Conservation (phyloP, 2,113 vertebrate species). For the Castor canadensis region DNA sequence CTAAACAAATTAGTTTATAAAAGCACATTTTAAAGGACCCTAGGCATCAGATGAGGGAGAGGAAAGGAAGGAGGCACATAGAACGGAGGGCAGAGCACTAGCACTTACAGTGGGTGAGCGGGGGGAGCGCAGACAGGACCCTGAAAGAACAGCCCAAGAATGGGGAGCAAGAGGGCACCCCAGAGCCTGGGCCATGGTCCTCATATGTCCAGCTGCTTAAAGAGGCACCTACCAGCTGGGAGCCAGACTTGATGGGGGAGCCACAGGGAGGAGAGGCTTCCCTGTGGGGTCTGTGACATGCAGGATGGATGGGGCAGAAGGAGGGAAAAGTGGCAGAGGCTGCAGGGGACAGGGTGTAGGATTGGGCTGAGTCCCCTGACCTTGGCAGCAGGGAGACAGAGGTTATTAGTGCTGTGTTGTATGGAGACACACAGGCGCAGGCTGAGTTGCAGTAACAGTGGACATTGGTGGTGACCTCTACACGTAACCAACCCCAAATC, state of each 20-base stretch:
- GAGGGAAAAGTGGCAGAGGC: no score
- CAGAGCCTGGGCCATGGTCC: no score
- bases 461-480: accelerated
- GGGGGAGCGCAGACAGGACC: neutral
- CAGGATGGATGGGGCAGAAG: accelerated
- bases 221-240: neutral
- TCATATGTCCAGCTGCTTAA: neutral
- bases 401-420: accelerated
- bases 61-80: accelerated
- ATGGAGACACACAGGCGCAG: neutral
- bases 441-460: accelerated
- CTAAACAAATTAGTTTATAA: neutral
- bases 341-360: accelerated
- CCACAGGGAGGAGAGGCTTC: accelerated
- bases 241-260: neutral
- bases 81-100: no score
- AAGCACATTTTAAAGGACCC: neutral
- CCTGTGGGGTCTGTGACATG: accelerated
- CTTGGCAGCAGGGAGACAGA: accelerated
- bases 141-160: neutral
- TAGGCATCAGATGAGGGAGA: neutral
- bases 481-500: accelerated
- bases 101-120: neutral
- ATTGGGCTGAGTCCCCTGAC: neutral
- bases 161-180: neutral